Conservation (phyloP, 2,113 vertebrate genomes). For the Actenoides lindsayi region DNA sequence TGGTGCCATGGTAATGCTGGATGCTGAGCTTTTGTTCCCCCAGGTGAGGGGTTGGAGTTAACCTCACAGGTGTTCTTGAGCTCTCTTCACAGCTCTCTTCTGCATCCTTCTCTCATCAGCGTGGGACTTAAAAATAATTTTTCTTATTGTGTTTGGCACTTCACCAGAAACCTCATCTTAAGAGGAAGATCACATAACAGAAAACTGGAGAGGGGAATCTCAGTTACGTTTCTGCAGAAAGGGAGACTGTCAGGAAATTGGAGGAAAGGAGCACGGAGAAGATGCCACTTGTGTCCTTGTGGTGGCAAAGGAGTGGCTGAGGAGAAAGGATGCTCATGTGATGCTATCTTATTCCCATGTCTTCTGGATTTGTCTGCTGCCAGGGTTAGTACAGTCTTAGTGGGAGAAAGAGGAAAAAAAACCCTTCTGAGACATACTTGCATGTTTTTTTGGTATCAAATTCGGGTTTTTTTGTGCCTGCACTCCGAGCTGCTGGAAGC, state of each 20-base stretch:
- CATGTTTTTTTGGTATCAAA: neutral
- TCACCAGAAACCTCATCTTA: neutral
- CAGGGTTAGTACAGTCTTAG: neutral
- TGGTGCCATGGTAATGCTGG: neutral
- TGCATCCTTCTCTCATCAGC: neutral
- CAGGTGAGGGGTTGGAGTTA: constrained; percentile 27
- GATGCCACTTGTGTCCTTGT: neutral
- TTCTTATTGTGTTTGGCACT: neutral
- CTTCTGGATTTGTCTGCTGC: neutral
- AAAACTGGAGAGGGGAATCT: neutral
- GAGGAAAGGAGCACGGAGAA: neutral
- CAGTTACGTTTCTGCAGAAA: neutral
- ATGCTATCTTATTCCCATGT: neutral
- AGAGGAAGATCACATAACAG: neutral
- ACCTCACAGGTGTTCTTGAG: constrained; percentile 13
- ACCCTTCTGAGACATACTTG: neutral
- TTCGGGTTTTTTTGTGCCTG: neutral
- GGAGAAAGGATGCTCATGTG: neutral
- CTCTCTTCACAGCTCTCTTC: neutral
- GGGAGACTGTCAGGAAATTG: neutral
- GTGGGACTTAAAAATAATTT: neutral
- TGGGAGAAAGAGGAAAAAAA: neutral
- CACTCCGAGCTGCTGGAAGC: neutral
- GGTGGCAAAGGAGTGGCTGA: neutral
- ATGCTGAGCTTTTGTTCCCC: constrained; percentile 46